Evolutionary conservation across 2,113 vertebrate genomes (phyloP).

Genomic region (Amazona guildingii): DNA sequence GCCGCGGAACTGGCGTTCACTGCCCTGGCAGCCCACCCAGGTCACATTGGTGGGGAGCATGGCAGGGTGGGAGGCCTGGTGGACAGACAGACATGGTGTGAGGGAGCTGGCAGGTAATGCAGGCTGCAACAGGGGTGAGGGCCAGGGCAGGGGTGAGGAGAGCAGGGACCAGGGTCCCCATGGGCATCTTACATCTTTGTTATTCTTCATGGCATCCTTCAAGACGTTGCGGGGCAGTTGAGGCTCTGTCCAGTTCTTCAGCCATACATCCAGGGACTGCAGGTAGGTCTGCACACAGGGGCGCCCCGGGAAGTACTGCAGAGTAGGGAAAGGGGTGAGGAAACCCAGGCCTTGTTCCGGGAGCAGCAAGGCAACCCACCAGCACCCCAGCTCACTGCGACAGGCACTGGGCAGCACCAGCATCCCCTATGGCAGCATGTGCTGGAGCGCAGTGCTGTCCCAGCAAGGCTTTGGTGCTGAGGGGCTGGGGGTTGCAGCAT

Average conservation of each 20-base stretch:
- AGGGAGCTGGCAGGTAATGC: background rate
- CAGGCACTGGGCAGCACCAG: background rate
- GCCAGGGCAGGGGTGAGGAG: background rate
- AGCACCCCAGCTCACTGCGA: background rate
- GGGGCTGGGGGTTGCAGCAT: background rate
- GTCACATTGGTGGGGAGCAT: constrained; percentile 76
- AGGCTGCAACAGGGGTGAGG: background rate
- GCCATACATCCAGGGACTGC: constrained; percentile 74
- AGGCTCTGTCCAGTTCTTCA: constrained; percentile 64
- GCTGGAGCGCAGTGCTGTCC: rapidly evolving
- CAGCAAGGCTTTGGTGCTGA: rapidly evolving
- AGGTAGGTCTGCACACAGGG: constrained; percentile 81
- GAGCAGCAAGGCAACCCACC: background rate
- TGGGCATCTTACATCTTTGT: constrained; percentile 74
- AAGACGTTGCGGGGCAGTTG: constrained; percentile 77
- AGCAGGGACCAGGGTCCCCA: rapidly evolving
- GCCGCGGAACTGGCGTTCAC: constrained; percentile 79
- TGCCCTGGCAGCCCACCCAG: constrained; percentile 92
- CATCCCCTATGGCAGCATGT: background rate
- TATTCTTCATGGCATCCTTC: constrained; percentile 76
- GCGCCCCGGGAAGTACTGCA: constrained; percentile 88
- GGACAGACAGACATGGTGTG: rapidly evolving
- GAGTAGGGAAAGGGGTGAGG: background rate
- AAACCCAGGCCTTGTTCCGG: background rate
- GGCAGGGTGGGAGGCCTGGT: background rate